A percentile compares a stretch with the other conserved stretches of the same genome.
Evolutionary conservation across 2,797 vertebrate genomes (phyloP).

Genomic region (Loriculus beryllinus): DNA sequence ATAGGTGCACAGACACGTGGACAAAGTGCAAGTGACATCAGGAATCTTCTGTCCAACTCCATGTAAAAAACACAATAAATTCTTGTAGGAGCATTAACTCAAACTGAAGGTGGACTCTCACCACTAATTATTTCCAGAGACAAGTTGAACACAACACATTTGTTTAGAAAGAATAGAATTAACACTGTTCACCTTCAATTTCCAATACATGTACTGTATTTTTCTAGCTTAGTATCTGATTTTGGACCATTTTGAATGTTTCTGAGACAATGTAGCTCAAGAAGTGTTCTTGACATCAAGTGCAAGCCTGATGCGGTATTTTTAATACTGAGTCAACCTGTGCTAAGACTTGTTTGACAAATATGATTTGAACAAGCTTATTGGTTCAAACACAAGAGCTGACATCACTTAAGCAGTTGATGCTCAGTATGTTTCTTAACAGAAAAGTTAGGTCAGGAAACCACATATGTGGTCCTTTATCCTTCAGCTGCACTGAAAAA

Average conservation of each 20-base stretch:
- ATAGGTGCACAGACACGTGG: background rate
- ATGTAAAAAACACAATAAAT: background rate
- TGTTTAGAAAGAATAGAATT: background rate
- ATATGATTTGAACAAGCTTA: background rate
- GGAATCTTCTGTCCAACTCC: background rate
- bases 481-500: background rate
- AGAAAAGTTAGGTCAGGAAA: background rate
- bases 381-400: background rate
- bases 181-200: background rate
- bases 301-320: background rate
- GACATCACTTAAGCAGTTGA: background rate
- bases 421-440: background rate
- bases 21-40: background rate
- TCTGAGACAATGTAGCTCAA: background rate
- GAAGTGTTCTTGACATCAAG: background rate
- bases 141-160: background rate
- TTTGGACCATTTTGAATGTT: background rate
- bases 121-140: constrained; percentile 49
- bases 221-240: background rate
- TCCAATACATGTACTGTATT: background rate
- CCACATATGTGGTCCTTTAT: background rate
- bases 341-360: background rate
- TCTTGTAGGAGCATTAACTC: background rate
- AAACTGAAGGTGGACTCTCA: background rate
- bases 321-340: background rate